Evolutionary conservation across 2,113 vertebrate species (phyloP).

Genomic region (Balaeniceps rex): DNA sequence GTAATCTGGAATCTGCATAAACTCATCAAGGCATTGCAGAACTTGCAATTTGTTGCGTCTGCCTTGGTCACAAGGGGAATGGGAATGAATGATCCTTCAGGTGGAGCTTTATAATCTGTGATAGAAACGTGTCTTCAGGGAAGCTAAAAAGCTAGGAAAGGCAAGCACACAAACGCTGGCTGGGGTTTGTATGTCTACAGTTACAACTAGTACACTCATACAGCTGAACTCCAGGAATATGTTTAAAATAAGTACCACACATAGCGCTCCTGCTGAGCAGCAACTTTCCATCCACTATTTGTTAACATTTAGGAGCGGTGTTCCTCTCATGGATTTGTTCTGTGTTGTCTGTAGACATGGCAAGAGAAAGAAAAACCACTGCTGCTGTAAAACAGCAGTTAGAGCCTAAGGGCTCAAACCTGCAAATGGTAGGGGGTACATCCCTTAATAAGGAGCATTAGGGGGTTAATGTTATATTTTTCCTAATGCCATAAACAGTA

Average conservation of each 20-base stretch:
- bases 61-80: background rate
- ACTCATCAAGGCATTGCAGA: background rate
- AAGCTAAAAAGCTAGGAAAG: background rate
- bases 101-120: background rate
- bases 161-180: background rate
- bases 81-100: background rate
- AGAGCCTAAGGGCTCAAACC: conserved; percentile 40
- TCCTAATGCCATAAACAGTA: background rate
- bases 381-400: background rate
- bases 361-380: background rate
- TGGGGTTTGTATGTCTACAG: background rate
- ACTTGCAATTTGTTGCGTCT: background rate
- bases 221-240: background rate
- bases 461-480: conserved; percentile 42
- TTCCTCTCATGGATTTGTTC: background rate
- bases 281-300: background rate
- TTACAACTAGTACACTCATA: background rate
- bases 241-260: background rate
- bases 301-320: background rate
- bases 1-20: background rate
- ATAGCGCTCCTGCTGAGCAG: background rate
- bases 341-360: background rate
- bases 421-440: conserved; percentile 29
- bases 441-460: conserved; percentile 10
- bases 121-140: background rate